Percentiles rank a stretch among this genome's conserved stretches.
Conservation (phyloP, 2,797 vertebrate species). For the Mormyrus proboscirostris region DNA sequence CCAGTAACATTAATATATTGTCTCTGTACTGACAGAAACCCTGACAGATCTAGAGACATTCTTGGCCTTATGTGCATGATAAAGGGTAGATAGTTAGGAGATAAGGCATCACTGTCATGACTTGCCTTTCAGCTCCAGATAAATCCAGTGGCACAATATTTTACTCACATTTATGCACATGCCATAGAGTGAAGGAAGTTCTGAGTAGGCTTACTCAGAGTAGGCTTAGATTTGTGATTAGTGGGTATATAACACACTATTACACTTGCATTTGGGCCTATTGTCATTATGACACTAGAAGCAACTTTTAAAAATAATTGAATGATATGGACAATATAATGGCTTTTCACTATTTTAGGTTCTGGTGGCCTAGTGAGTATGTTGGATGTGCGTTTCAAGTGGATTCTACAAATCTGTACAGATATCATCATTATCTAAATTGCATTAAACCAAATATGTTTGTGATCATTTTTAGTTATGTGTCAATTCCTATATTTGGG, state of each 20-base stretch:
- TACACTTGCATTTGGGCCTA: neutral
- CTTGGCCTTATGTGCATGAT: conserved; percentile 47
- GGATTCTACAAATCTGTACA: too few relatives aligned
- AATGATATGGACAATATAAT: neutral
- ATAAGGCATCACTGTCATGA: conserved; percentile 59
- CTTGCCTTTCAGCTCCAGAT: conserved; percentile 52
- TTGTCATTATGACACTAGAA: neutral
- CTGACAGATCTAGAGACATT: conserved; percentile 53
- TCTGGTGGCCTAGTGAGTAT: too few relatives aligned
- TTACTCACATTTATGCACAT: conserved; percentile 40
- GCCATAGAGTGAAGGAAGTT: conserved; percentile 19
- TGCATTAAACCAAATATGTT: neutral
- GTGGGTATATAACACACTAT: neutral
- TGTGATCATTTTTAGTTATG: too few relatives aligned
- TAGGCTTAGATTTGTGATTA: neutral
- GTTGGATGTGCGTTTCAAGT: too few relatives aligned
- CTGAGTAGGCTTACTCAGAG: neutral
- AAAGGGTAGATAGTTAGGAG: conserved; percentile 44
- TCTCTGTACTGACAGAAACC: conserved; percentile 38
- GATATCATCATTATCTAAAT: neutral
- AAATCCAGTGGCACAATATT: conserved; percentile 45
- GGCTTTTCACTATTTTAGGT: neutral
- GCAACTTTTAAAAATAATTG: neutral
- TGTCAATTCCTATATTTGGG: too few relatives aligned
- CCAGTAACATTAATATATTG: conserved; percentile 31